A percentile compares a stretch with the other conserved stretches of the same genome.
These are phyloP conservation scores for Iguana delicatissima DNA, from an alignment of 2,797 vertebrate species.

Conservation along the genomic window DNA sequence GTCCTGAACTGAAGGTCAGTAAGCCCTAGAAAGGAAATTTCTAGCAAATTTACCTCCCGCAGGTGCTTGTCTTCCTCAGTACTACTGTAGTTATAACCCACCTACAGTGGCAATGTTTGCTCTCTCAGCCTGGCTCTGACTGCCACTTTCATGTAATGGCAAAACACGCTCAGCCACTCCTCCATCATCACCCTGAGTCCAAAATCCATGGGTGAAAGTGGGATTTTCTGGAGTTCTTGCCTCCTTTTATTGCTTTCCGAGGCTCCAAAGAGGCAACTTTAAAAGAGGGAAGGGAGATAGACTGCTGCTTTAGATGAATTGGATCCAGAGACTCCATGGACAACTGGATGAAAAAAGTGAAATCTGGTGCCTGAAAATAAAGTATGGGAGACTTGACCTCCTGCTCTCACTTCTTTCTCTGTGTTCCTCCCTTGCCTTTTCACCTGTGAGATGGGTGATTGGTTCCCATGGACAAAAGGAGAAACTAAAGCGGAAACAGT, in stretches of 20 bases:
- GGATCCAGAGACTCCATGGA: constrained; percentile 7
- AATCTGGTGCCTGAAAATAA: constrained; percentile 45
- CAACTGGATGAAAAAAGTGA: constrained; percentile 20
- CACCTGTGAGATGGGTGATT: neutral
- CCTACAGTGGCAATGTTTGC: constrained; percentile 14
- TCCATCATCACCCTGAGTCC: neutral
- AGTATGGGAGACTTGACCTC: constrained; percentile 26
- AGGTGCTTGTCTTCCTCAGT: constrained; percentile 25
- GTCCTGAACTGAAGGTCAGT: neutral
- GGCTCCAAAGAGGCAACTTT: constrained; percentile 3
- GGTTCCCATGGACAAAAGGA: neutral
- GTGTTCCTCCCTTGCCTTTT: neutral
- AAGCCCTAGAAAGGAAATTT: neutral
- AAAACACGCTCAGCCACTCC: neutral
- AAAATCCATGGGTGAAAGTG: neutral
- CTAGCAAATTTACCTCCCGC: constrained; percentile 6
- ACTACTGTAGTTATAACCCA: neutral
- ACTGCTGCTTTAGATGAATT: constrained; percentile 21
- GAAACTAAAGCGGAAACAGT: neutral
- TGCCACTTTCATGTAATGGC: neutral
- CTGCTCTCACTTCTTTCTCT: neutral
- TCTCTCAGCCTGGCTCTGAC: neutral
- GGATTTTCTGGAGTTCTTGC: neutral
- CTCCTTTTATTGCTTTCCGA: neutral
- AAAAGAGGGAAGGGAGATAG: neutral